Percentiles rank a stretch among this genome's conserved stretches.
phyloP scores from a whole-genome alignment of 2,113 vertebrate genomes.

The Chaetorhynchus papuensis region DNA sequence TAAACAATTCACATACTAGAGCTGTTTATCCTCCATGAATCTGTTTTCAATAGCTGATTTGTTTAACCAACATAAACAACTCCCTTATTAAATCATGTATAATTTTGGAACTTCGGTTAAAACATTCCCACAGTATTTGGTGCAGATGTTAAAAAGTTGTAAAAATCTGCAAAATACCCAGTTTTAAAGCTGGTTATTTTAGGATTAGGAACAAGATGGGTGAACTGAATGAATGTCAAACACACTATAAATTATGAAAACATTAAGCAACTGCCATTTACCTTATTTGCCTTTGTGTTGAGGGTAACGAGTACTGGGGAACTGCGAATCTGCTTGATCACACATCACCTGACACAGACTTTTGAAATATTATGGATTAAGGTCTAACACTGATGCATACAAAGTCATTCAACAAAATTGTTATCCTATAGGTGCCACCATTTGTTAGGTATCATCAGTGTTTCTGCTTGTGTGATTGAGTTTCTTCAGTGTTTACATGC shows the following conservation, averaged over 20 bases:
- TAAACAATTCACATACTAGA: conserved; percentile 6
- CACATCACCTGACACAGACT: background rate
- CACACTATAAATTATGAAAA: background rate
- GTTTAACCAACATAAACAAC: conserved; percentile 48
- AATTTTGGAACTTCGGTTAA: conserved; percentile 38
- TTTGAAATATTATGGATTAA: background rate
- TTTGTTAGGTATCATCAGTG: background rate
- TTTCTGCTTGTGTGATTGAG: background rate
- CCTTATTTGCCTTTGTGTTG: background rate
- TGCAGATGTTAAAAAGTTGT: conserved; percentile 44
- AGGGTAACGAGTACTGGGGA: background rate
- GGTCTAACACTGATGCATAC: background rate
- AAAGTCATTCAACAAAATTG: background rate
- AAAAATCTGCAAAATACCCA: conserved; percentile 14
- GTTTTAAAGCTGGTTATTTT: conserved; percentile 31
- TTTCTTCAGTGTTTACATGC: background rate
- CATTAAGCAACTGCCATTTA: background rate
- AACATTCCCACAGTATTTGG: conserved; percentile 32
- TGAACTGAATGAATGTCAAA: background rate
- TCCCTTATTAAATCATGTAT: conserved; percentile 35
- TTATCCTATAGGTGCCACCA: background rate
- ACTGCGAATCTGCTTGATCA: background rate
- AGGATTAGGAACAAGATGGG: background rate
- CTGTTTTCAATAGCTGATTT: conserved; percentile 54
- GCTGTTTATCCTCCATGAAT: background rate